Evolutionary conservation across 1,140 invertebrate genomes (phyloP), one percentile per base, ranked within the genome.

Genomic region (Rhagoletis pomonella): DNA sequence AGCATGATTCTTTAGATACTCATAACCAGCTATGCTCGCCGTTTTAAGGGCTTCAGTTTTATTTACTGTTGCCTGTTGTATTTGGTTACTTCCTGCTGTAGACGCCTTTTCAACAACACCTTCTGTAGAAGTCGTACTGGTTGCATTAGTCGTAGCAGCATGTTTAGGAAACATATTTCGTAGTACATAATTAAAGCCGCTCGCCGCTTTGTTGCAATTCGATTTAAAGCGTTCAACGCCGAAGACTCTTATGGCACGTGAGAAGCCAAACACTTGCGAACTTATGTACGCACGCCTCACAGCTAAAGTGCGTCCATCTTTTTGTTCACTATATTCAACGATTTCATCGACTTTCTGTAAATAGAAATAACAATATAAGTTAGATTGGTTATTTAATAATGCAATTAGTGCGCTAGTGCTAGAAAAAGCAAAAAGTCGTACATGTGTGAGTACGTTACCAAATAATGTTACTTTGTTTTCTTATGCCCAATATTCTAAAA

Each of bases 201-300:
- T 94, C 87, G 95, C 95, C 93, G 97, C 97, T 94, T 97, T 96
- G 2, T 92, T 91, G 89, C 96, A 96, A 91, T 98, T 98, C 90
- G 97, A 97, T 89, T 96, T 96, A 93, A 98, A 98, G 64, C 97
- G 94, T 73, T 98, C 97, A 81, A 97, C 94, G 10, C 97, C 97
- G 94, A 98, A 98, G 3, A 96, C 96, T 89, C 97, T 95, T 77
- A 99, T 97, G 0, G 97, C 96, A 73, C 96, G 93, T n/a, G 97
- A 96, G 90, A 98, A 97, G 39, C 97, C 97, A 93, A 96, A 96
- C 10, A 98, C 95, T 92, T 97, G 96, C 17, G 97, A 98, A 89
- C 97, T 97, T 44, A 98, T 96, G 95, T 97, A 98, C 0, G 97
- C 97, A 1, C 96, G 95, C 87, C 97, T 94, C 64, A 95, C 94